Evolutionary conservation across 2,797 vertebrate genomes (phyloP).

Genomic region (Falco berigora): DNA sequence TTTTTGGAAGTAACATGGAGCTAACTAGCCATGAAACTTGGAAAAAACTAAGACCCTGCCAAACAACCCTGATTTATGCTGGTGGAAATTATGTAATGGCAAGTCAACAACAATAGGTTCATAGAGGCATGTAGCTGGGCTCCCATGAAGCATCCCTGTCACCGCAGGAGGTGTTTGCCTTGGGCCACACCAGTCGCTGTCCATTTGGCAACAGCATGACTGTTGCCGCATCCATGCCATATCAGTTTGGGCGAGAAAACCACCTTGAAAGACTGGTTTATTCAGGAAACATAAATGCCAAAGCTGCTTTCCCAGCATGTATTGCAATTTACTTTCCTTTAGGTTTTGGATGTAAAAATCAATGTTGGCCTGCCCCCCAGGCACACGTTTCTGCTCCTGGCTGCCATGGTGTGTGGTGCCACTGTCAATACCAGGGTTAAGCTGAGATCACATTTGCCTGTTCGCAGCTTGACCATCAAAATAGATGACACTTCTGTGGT

Average conservation of each 20-base stretch:
- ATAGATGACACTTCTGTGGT: not conserved
- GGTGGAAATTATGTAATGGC: not conserved
- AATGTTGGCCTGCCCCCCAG: not conserved
- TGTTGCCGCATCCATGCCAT: rapidly evolving
- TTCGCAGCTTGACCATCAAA: not conserved
- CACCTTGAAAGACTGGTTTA: not conserved
- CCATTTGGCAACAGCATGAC: not conserved
- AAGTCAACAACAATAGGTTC: not conserved
- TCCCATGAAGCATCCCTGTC: not conserved
- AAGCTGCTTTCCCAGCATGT: not conserved
- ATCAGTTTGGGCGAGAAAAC: not conserved
- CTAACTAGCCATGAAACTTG: not conserved
- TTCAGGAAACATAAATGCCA: not conserved
- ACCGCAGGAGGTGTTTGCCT: not conserved
- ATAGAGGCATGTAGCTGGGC: not conserved
- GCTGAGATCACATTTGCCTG: not conserved
- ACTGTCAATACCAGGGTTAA: not conserved
- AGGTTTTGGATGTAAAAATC: not conserved
- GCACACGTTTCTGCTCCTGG: not conserved
- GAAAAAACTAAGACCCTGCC: not conserved
- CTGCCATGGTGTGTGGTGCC: not conserved
- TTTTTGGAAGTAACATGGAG: not conserved
- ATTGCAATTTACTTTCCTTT: not conserved
- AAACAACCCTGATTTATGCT: not conserved
- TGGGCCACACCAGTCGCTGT: not conserved